A percentile compares a stretch with the other conserved stretches of the same genome.
Conservation (phyloP, 2,797 vertebrate species). For the Sitta carolinensis region DNA sequence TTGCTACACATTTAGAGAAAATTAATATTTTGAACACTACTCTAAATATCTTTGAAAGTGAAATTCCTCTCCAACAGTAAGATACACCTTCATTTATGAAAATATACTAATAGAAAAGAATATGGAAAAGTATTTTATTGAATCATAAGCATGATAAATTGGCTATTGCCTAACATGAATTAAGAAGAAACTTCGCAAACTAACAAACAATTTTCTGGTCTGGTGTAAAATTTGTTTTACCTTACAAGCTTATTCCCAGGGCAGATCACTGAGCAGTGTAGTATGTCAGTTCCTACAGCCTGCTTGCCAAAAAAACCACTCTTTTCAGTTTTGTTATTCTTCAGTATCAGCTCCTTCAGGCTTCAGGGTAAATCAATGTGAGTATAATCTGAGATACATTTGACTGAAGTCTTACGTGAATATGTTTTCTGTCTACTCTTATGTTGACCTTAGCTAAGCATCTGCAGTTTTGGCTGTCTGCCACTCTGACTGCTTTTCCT, state of each 20-base stretch:
- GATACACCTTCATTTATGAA: not conserved
- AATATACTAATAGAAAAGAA: not conserved
- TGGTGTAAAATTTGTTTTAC: not conserved
- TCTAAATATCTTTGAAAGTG: not conserved
- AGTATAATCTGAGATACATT: not conserved
- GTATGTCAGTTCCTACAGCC: not conserved
- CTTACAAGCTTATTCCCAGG: not conserved
- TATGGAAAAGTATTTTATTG: not conserved
- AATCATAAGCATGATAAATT: not conserved
- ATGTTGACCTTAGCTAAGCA: not conserved
- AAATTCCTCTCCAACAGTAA: not conserved
- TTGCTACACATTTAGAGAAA: not conserved
- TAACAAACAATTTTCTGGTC: not conserved
- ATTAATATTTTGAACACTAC: not conserved
- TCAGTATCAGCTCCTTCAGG: not conserved
- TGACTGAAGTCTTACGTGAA: not conserved
- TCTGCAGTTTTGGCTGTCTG: not conserved
- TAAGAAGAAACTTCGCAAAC: not conserved
- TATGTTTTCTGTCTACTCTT: not conserved
- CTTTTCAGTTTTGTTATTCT: not conserved
- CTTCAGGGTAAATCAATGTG: not conserved
- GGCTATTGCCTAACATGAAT: not conserved
- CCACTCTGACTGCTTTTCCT: not conserved
- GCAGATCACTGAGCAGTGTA: not conserved
- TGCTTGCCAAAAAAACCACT: not conserved